Base-by-base conservation (phyloP, 2,113 vertebrate genomes). In the Steatornis caripensis region DNA sequence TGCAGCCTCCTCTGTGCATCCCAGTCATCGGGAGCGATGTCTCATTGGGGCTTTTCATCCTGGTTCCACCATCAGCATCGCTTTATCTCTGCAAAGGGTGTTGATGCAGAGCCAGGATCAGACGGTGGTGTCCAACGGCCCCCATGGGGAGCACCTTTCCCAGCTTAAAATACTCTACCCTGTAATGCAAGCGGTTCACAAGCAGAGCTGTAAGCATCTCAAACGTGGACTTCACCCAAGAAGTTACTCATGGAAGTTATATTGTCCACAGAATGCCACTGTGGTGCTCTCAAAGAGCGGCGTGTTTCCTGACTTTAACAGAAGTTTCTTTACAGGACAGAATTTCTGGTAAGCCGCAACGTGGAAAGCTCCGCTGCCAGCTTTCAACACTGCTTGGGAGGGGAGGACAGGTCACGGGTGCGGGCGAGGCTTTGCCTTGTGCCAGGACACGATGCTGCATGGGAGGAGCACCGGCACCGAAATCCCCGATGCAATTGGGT, bases 11-110 rank as follows among this genome's bases (percentile, higher is more conserved):
- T 48, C 77, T 0, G 1, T 1, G 29, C 6, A 2, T 15, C 46
- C 62, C 4, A 2, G 12, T 32, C 64, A 2, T 0, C 1, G 12
- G 75, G 27, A 72, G 23, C 0, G 32, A 69, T 1, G 3, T 23
- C 70, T 53, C 39, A 3, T 0, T 2, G 21, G 48, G 41, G 34
- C 8, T 89, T 43, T 34, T 51, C 43, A 27, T 8, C 69, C 75
- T 15, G 17, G 37, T 43, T 53, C 71, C 87, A 41, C 8, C 68
- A 17, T 17, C 55, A 49, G 51, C 22, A 0, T 5, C 48, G 3
- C 37, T 54, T 37, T 27, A 29, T 39, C 58, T 24, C 70, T 46
- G 58, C 43, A 9, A n/a, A 71, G 65, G 32, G n/a, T 14, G 43
- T 4, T 20, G 76, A 61, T 10, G 60, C 45, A 24, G 57, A 61